Evolutionary conservation across 1,140 invertebrate genomes (phyloP), one percentile per base, ranked within the genome.

Genomic region (Listronotus bonariensis): DNA sequence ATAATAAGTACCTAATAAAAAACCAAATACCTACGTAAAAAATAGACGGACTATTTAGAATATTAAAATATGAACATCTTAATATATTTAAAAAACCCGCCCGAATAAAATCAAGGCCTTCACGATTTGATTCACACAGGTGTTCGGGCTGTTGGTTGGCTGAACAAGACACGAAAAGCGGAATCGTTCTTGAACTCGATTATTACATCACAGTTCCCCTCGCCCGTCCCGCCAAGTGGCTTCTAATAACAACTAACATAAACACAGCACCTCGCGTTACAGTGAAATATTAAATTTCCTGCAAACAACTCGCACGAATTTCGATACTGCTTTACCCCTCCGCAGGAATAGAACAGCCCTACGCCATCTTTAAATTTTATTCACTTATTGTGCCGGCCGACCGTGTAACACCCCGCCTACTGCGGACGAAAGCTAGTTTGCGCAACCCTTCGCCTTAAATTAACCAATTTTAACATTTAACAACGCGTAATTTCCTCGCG

Each of bases 351-450:
- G 67, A 65, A 68, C 68, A 70, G 69, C 70, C 70, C 72, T 72
- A 65, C 74, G 74, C 74, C 74, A 75, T 75, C 48, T 75, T 75
- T 75, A 70, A 68, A 62, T 31, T n/a, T 43, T 34, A 62, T 66
- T 56, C 58, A 52, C 49, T 63, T 65, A 58, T 53, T 49, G 63
- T 49, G 61, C 31, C 42, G 34, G 34, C 52, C 52, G 32, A 40
- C 14, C 52, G 26, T 56, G 51, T 53, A 62, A 69, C 73, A 74
- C 73, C 73, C 74, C 73, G 74, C 74, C 73, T 76, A 75, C 73
- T 66, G 42, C 56, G 63, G 68, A 68, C 55, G 63, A 59, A 54
- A 68, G 52, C 40, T 46, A 57, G 52, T 69, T 69, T 68, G 61
- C 67, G 61, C 74, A 74, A 76, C 73, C 72, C 74, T 73, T 70